Evolutionary conservation across 2,888 invertebrate species (phyloP), one percentile per base, ranked within the genome.

Genomic region (Eupithecia subumbrata): DNA sequence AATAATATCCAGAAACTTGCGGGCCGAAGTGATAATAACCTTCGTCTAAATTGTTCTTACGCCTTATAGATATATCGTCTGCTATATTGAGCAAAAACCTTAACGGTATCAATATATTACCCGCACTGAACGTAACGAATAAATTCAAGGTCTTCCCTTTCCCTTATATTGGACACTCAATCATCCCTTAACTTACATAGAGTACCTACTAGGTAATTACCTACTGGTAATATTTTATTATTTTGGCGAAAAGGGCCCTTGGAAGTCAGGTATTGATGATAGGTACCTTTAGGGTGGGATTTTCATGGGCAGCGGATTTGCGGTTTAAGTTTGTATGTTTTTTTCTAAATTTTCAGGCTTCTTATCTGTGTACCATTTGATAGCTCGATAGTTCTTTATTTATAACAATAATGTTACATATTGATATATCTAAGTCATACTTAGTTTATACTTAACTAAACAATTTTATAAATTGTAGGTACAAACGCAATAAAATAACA

Each of bases 71-170:
- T 43, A 43, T 43, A 43, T 43, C 43, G n/a, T 48, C 48, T 48
- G 48, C 7, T n/a, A 48, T n/a, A 48, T 18, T 48, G n/a, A 48
- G 9, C 48, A n/a, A 48, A 48, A 79, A 78, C 78, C 64, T 72
- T 79, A 64, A 25, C 14, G 75, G 69, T 79, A 80, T 81, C 78
- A 78, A 81, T 81, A 81, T 78, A 81, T 81, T 79, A 81, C 75
- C 71, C 78, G 79, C 72, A 81, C 78, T 80, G 78, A 79, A 77
- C 76, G 79, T 75, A 69, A 76, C 73, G 78, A 80, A 81, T 80
- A 74, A 81, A 60, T 81, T 79, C 78, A 79, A 72, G 78, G 76
- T 71, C 22, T 69, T 80, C 80, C 79, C 81, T 76, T 78, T 76
- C 75, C 76, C 43, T 74, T 70, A 76, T 80, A 81, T 79, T 77